Base-by-base conservation (phyloP, 2,888 invertebrate genomes). In the Aphodius sticticus region DNA sequence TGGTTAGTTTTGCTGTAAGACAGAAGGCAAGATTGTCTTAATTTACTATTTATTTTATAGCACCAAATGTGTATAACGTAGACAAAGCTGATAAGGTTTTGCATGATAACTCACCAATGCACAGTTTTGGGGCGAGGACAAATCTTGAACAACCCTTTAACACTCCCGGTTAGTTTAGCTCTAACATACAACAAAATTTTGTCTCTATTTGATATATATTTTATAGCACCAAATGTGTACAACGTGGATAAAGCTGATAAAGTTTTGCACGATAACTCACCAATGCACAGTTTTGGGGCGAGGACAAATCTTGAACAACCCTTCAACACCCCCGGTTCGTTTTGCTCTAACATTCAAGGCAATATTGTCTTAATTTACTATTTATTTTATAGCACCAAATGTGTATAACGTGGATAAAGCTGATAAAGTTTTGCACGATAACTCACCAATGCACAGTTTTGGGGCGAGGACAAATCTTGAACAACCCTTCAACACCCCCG, bases 61-160 rank as follows among this genome's bases (percentile, higher is more conserved):
- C 96, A 14, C 96, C 96, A 0, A 96, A 96, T 53, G 94, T 95
- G 88, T 96, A 96, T 87, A 92, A 94, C 87, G 93, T 95, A 5
- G 92, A 93, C 85, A 93, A 93, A 82, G 92, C 94, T 83, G 93
- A 92, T 83, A 79, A 78, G 53, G 75, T 83, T 76, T 90, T 90
- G 76, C 78, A 76, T 26, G 92, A 92, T 84, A 91, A 90, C 82
- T 91, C 93, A 77, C 91, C 93, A 81, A 94, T 92, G 84, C 95
- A 92, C 86, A 93, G 94, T 12, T 93, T 96, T 87, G 94, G 95
- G 76, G 91, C 92, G 81, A 95, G 93, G 88, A 91, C 92, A 71
- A 90, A 91, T 86, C 85, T 88, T 70, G 92, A 93, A 84, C 92
- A 92, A 85, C 89, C 91, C 78, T 92, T 92, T 83, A 91, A 92